Evolutionary conservation across 1,140 invertebrate species (phyloP), one percentile per base, ranked within the genome.

Genomic region (Drosophila tristis): DNA sequence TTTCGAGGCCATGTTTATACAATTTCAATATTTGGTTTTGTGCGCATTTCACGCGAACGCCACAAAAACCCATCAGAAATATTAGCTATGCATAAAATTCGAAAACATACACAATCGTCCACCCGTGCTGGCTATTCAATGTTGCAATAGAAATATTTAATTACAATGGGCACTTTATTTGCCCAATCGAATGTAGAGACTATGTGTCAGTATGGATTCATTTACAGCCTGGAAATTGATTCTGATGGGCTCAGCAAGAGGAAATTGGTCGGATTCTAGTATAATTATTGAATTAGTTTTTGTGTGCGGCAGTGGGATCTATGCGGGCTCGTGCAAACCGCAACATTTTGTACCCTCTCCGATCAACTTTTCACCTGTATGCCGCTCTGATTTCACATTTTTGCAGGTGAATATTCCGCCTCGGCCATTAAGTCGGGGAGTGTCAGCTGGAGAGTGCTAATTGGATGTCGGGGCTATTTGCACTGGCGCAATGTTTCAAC

Each of bases 381-480:
- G 59, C 50, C 45, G 8, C 39, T 70, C 67, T 58, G 53, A 71
- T 77, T 72, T 56, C 13, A 53, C 31, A 16, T 31, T 39, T 20
- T 42, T 49, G 42, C 80, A 92, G 92, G 92, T 72, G 92, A 92
- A 76, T 92, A 92, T 61, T 92, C 92, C 6, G 92, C 92, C 43
- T 91, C 90, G 55, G 90, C 90, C 58, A 91, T 91, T 77, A 91
- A 90, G 76, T 91, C 90, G 23, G 84, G 68, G 55, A 80, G 87
- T 61, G 64, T 80, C 74, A 87, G 84, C 67, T 82, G 84, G 85
- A 84, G 74, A 56, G 55, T 73, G 65, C 72, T 89, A 89, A 89
- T 89, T 89, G 84, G 84, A 64, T 85, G 80, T 80, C 79, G 74
- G 44, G 85, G 84, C 75, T 79, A 74, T 85, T 86, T 74, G 71